phyloP scores from a whole-genome alignment of 2,797 vertebrate species.

The Danionella dracula region DNA sequence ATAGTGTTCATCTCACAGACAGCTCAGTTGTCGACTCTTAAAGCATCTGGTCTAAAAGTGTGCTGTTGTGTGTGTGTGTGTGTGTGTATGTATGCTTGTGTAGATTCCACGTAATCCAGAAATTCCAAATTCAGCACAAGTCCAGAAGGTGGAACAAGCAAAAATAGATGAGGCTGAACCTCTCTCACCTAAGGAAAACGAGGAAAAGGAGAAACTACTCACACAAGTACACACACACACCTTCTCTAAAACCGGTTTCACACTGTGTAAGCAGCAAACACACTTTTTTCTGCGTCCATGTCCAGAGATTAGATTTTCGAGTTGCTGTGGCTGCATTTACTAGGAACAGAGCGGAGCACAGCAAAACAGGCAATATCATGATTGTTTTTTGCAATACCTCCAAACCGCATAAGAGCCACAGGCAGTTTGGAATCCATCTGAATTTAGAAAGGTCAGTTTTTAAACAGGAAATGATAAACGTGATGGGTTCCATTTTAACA shows the following conservation, averaged over 20 bases:
- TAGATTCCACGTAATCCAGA: slow-evolving; percentile 79
- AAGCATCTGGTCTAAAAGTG: too few relatives aligned
- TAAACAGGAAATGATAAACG: neutral
- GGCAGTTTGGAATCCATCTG: neutral
- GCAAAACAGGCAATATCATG: neutral
- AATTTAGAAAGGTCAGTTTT: neutral
- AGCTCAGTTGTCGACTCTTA: too few relatives aligned
- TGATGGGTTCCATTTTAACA: neutral
- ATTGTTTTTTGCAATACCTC: neutral
- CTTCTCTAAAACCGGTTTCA: neutral
- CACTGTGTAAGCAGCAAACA: neutral
- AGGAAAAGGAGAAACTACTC: slow-evolving; percentile 82
- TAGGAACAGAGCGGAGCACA: neutral
- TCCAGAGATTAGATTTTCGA: neutral
- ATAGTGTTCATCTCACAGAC: too few relatives aligned
- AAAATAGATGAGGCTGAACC: slow-evolving; percentile 82
- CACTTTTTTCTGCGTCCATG: neutral
- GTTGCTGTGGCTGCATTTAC: neutral
- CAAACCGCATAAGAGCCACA: neutral
- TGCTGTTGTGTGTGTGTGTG: too few relatives aligned
- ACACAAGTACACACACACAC: slow-evolving; percentile 67
- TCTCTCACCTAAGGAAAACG: slow-evolving; percentile 72
- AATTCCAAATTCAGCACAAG: slow-evolving; percentile 74
- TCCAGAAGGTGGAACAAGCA: slow-evolving; percentile 79
- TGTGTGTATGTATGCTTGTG: slow-evolving; percentile 1